A percentile compares a stretch with the other conserved stretches of the same genome.
Conservation (phyloP, 2,888 invertebrate genomes). For the Caenorhabditis macrosperma region DNA sequence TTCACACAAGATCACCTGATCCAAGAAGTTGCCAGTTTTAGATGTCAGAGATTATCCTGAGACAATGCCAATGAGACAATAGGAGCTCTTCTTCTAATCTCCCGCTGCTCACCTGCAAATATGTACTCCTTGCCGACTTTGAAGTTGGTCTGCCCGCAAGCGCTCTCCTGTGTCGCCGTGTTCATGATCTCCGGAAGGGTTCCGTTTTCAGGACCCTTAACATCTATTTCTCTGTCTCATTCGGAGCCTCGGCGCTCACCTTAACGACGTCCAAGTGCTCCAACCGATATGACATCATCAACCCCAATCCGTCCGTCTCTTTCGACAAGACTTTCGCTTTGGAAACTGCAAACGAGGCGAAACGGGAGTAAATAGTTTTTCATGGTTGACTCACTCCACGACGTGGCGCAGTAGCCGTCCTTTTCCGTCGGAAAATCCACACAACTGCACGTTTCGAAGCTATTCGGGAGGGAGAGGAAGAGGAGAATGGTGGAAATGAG, state of each 20-base stretch:
- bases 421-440: slow-evolving; percentile 24
- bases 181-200: slow-evolving; percentile 44
- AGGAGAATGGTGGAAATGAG: background rate
- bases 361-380: background rate
- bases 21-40: no score
- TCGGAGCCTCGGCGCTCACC: background rate
- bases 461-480: background rate
- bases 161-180: slow-evolving; percentile 50
- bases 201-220: slow-evolving; percentile 29
- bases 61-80: no score
- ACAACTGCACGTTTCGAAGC: slow-evolving; percentile 35
- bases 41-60: no score
- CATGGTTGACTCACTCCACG: slow-evolving; percentile 52
- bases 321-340: slow-evolving; percentile 55
- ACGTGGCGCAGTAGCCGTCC: slow-evolving; percentile 52
- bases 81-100: background rate
- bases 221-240: background rate
- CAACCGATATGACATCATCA: slow-evolving; percentile 49
- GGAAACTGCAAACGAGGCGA: slow-evolving; percentile 36
- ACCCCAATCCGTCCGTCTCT: slow-evolving; percentile 43
- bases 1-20: no score
- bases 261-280: slow-evolving; percentile 52
- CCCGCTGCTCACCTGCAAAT: slow-evolving; percentile 49
- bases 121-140: slow-evolving; percentile 57
- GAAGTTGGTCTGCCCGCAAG: slow-evolving; percentile 52